A percentile compares a stretch with the other conserved stretches of the same genome.
Conservation (phyloP, 2,888 invertebrate species). For the Omphaloscelis lunosa region DNA sequence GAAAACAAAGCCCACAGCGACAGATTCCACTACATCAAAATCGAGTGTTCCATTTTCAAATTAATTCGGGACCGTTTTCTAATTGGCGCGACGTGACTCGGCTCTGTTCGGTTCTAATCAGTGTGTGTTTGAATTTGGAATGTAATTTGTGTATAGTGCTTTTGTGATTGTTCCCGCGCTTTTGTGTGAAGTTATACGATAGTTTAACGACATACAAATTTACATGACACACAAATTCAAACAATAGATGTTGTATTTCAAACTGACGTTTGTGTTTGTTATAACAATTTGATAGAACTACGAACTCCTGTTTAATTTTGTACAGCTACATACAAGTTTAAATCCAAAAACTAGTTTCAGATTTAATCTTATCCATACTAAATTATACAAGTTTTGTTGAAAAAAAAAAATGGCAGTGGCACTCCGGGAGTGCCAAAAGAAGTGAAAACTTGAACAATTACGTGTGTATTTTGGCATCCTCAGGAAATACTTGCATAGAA, state of each 20-base stretch:
- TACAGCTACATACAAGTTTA: neutral
- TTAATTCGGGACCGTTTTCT: constrained; percentile 88
- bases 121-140: constrained; percentile 85
- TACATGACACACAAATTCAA: constrained; percentile 63
- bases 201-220: constrained; percentile 65
- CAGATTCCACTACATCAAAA: constrained; percentile 89
- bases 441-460: too few relatives aligned
- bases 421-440: too few relatives aligned
- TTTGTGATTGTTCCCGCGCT: constrained; percentile 77
- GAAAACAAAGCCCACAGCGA: constrained; percentile 70
- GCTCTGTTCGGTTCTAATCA: constrained; percentile 84
- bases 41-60: constrained; percentile 90
- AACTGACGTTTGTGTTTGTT: constrained; percentile 39
- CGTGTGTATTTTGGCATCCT: too few relatives aligned
- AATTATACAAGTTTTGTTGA: neutral
- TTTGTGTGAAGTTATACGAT: constrained; percentile 68
- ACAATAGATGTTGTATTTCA: constrained; percentile 41
- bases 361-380: neutral
- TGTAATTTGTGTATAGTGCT: constrained; percentile 82
- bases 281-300: constrained; percentile 29
- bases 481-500: too few relatives aligned
- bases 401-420: too few relatives aligned
- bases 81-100: constrained; percentile 90
- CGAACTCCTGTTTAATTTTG: constrained; percentile 20
- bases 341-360: neutral